These are phyloP conservation scores for Diploptera punctata DNA, from an alignment of 2,888 invertebrate genomes.

Conservation along the genomic window DNA sequence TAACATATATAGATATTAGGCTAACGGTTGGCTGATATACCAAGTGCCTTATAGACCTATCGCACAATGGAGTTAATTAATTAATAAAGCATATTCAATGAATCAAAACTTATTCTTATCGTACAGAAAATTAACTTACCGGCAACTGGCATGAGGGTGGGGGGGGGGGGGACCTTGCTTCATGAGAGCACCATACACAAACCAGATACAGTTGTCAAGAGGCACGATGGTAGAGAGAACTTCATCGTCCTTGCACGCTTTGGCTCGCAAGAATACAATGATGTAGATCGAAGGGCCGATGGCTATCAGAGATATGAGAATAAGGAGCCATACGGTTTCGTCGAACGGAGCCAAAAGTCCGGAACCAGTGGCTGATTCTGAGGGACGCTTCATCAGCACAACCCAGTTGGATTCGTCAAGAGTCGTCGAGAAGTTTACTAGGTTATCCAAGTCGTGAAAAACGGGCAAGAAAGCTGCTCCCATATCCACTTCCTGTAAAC, in stretches of 20 bases:
- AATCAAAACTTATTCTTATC: too few relatives aligned
- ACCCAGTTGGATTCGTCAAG: constrained; percentile 80
- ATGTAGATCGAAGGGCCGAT: constrained; percentile 82
- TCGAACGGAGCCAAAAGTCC: constrained; percentile 85
- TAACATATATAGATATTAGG: too few relatives aligned
- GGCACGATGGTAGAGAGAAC: constrained; percentile 57
- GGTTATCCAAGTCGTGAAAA: constrained; percentile 62
- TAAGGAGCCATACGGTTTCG: constrained; percentile 68
- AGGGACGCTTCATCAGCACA: constrained; percentile 80
- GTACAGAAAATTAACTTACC: constrained; percentile 16
- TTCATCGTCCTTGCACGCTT: constrained; percentile 64
- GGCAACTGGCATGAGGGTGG: constrained; percentile 72
- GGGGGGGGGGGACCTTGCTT: constrained; percentile 84
- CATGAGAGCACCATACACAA: constrained; percentile 85
- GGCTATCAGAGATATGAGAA: constrained; percentile 71
- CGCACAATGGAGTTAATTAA: too few relatives aligned
- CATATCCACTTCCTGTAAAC: constrained; percentile 78
- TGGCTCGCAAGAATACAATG: constrained; percentile 61
- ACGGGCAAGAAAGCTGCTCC: constrained; percentile 80
- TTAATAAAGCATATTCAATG: too few relatives aligned
- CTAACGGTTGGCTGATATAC: too few relatives aligned
- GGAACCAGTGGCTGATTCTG: constrained; percentile 81
- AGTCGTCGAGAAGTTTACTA: constrained; percentile 65
- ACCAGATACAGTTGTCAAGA: constrained; percentile 80
- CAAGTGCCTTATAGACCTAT: too few relatives aligned